Evolutionary conservation across 2,888 invertebrate genomes (phyloP).

Genomic region (Latheticus oryzae): DNA sequence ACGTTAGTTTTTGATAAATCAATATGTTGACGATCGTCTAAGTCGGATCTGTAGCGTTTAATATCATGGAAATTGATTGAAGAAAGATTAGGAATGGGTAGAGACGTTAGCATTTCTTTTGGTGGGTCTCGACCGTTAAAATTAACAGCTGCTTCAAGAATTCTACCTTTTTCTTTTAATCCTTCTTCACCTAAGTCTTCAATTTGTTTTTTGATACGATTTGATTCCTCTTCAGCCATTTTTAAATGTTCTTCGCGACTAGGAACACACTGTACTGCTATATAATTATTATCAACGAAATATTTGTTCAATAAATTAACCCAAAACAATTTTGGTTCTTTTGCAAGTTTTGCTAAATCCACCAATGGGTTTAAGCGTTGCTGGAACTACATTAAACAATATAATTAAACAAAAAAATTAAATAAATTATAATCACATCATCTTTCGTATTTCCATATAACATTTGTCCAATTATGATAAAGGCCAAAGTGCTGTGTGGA

Average conservation of each 20-base stretch:
- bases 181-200: slow-evolving; percentile 76
- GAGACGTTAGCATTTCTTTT: slow-evolving; percentile 75
- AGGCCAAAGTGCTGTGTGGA: slow-evolving; percentile 82
- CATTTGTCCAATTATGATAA: slow-evolving; percentile 83
- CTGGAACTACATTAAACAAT: slow-evolving; percentile 68
- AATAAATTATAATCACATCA: slow-evolving; percentile 68
- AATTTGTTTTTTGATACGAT: slow-evolving; percentile 76
- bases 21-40: slow-evolving; percentile 65
- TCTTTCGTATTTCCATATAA: slow-evolving; percentile 80
- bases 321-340: slow-evolving; percentile 79
- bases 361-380: slow-evolving; percentile 77
- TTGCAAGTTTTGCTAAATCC: slow-evolving; percentile 71
- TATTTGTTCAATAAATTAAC: slow-evolving; percentile 74
- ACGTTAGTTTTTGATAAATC: slow-evolving; percentile 76
- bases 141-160: slow-evolving; percentile 76
- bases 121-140: slow-evolving; percentile 84
- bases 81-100: slow-evolving; percentile 81
- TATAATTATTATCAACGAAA: slow-evolving; percentile 73
- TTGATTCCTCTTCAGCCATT: slow-evolving; percentile 79
- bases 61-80: slow-evolving; percentile 77
- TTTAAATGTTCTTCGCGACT: slow-evolving; percentile 73
- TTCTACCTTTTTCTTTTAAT: slow-evolving; percentile 71
- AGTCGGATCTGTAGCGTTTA: slow-evolving; percentile 64
- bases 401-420: background rate
- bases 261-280: slow-evolving; percentile 75